Conservation (phyloP, 2,113 vertebrate genomes). For the Phylloscopus trochiloides region DNA sequence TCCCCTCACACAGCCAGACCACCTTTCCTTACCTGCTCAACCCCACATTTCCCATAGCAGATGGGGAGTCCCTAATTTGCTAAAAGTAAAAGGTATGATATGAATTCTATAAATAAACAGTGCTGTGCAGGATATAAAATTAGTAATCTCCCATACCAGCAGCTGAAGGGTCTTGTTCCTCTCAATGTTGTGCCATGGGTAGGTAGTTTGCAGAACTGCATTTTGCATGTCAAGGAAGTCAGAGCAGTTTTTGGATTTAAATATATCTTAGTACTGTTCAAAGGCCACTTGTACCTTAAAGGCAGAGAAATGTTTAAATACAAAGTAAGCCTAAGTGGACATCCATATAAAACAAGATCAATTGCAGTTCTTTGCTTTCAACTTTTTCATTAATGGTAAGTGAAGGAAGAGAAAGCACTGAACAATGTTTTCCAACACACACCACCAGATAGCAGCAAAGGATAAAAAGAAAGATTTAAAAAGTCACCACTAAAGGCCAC, state of each 20-base stretch:
- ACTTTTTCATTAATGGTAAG: neutral
- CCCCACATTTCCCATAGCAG: neutral
- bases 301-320: neutral
- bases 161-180: neutral
- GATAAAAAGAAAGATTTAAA: neutral
- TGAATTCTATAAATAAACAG: neutral
- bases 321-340: neutral
- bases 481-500: neutral
- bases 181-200: neutral
- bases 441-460: conserved; percentile 54
- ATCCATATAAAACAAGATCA: neutral
- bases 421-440: neutral
- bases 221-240: neutral
- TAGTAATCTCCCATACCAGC: neutral
- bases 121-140: neutral
- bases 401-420: neutral
- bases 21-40: neutral
- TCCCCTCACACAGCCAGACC: neutral
- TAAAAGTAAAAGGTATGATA: neutral
- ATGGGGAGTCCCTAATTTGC: neutral
- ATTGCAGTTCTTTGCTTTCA: neutral
- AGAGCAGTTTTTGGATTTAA: neutral
- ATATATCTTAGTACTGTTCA: neutral
- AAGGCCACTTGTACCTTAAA: neutral
- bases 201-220: neutral